Evolutionary conservation across 23 tunicate species (phyloP).

Genomic region (Trididemnum nubilum): DNA sequence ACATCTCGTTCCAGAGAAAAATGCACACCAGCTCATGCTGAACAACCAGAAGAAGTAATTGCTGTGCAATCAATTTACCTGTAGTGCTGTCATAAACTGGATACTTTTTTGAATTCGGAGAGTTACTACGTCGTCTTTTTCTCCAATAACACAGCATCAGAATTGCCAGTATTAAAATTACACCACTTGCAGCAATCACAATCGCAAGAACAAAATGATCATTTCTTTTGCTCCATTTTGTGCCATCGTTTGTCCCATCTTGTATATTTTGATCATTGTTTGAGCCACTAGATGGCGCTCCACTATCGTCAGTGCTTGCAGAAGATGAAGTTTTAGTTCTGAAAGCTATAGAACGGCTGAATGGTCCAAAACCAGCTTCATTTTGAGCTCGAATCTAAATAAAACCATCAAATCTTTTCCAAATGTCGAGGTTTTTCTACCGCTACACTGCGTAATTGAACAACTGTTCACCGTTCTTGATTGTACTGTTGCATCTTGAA

Average conservation of each 20-base stretch:
- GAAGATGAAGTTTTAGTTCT: slow-evolving; percentile 32
- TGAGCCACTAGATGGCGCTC: background rate
- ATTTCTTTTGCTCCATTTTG: slow-evolving; percentile 25
- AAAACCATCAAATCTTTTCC: background rate
- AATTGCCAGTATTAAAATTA: slow-evolving; percentile 37
- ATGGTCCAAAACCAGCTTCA: slow-evolving; percentile 68
- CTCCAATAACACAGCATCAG: slow-evolving; percentile 39
- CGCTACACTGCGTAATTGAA: no score
- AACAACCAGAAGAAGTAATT: no score
- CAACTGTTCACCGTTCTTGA: no score
- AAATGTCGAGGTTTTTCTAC: no score
- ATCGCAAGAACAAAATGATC: slow-evolving; percentile 51
- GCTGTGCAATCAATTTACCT: no score
- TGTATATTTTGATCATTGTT: background rate
- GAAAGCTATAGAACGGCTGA: slow-evolving; percentile 59
- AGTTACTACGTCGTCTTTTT: no score
- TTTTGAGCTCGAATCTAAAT: slow-evolving; percentile 79
- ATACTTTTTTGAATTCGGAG: no score
- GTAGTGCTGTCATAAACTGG: no score
- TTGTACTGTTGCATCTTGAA: no score
- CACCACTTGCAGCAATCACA: slow-evolving; percentile 35
- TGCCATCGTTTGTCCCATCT: background rate
- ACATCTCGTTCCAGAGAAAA: no score
- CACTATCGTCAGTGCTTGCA: background rate
- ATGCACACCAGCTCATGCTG: no score